Evolutionary conservation across 1,140 invertebrate genomes (phyloP), one percentile per base, ranked within the genome.

Genomic region (Eumaeus atala): DNA sequence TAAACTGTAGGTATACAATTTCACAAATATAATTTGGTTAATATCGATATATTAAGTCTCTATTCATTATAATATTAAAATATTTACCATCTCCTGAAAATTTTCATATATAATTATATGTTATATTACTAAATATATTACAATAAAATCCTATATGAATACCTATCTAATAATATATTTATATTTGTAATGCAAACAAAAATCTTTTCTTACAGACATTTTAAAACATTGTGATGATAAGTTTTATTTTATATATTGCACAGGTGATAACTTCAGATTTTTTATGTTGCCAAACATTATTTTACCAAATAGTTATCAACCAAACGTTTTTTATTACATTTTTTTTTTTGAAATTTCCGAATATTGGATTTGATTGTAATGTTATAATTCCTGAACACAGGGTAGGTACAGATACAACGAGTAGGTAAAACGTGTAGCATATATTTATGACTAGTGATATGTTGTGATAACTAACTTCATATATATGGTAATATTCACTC

Each of bases 391-490:
- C 82, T 83, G 77, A 83, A 83, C 73, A 77, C 82, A 85, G 77
- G 79, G 74, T 79, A 85, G 82, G 82, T 85, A 85, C 82, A 58
- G 72, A 54, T 28, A 28, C 53, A 66, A 63, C 77, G 64, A n/a
- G n/a, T 84, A 64, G 64, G 63, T 60, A 69, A 54, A 40, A 63
- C 69, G 69, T 65, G 61, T 68, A 65, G 64, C 47, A 64, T 62
- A 66, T 66, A 66, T 63, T 73, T 80, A 79, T 85, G 82, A 85
- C 82, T 85, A 85, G 82, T 81, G 82, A 85, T 85, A 85, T 85
- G 82, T 80, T 71, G 77, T 67, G 75, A 83, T 83, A 81, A 83
- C 76, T 50, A 50, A 28, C 40, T 44, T 44, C 33, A 53, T 21
- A 40, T 38, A 38, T 53, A 53, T 53, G 51, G 51, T 53, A 53